Percentiles rank a stretch among this genome's conserved stretches.
Conservation (phyloP, 2,797 vertebrate species). For the Muraenolepis orangiensis region DNA sequence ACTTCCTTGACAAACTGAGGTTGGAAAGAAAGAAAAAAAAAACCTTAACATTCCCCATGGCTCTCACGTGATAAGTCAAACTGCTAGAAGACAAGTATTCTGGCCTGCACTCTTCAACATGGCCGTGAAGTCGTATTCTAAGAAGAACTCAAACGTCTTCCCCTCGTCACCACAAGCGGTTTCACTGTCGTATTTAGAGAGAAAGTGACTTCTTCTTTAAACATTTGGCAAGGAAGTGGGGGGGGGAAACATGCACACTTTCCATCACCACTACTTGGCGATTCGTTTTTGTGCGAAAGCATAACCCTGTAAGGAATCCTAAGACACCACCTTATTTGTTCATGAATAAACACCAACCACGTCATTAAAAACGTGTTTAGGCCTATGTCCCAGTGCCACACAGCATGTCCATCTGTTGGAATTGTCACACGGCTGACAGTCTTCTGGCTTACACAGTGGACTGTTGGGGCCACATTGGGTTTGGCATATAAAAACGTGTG, state of each 20-base stretch:
- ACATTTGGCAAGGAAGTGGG: background rate
- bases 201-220: background rate
- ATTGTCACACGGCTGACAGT: background rate
- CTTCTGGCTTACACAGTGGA: background rate
- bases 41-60: background rate
- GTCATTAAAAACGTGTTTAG: background rate
- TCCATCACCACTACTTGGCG: background rate
- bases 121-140: background rate
- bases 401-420: background rate
- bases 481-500: background rate
- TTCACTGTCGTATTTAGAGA: background rate
- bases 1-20: background rate
- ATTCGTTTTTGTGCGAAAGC: background rate
- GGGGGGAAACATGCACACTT: background rate
- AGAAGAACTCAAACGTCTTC: background rate
- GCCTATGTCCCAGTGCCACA: too few species aligned
- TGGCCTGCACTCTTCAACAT: background rate
- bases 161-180: background rate
- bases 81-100: background rate
- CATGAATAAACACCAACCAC: too few species aligned
- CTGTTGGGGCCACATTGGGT: too few species aligned
- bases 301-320: too few species aligned
- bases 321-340: too few species aligned
- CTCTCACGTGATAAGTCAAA: background rate
- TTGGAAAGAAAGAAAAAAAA: background rate